These are phyloP conservation scores for Diplodus puntazzo DNA, from an alignment of 2,797 vertebrate genomes.

Conservation along the genomic window DNA sequence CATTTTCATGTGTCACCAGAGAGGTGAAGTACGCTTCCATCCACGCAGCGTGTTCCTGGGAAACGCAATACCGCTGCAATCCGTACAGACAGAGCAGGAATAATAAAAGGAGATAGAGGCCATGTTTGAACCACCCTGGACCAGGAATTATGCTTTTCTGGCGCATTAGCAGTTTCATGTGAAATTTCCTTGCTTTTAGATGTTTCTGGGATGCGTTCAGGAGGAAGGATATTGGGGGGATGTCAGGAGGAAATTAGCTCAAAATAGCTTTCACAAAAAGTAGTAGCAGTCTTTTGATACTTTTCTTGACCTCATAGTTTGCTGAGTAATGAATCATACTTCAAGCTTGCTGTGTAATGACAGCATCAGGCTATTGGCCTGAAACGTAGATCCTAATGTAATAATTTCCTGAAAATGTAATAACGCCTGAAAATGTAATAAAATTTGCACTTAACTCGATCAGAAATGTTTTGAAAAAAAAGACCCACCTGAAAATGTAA, in stretches of 20 bases:
- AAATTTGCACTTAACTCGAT: no score
- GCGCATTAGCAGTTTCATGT: constrained; percentile 38
- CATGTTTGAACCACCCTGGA: constrained; percentile 47
- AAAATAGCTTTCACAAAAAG: constrained; percentile 15
- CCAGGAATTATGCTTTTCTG: constrained; percentile 24
- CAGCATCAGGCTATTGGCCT: constrained; percentile 1
- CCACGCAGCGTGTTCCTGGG: constrained; percentile 31
- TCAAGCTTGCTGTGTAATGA: constrained; percentile 6
- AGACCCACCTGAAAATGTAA: no score
- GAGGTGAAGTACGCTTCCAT: constrained; percentile 4
- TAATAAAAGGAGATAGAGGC: constrained; percentile 36
- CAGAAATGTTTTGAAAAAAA: no score
- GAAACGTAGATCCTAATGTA: no score
- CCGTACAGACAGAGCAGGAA: constrained; percentile 39
- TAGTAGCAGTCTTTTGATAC: constrained; percentile 1
- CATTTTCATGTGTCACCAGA: constrained; percentile 21
- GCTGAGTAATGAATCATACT: constrained; percentile 48
- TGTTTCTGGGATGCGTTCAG: constrained; percentile 16
- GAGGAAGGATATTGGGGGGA: neutral
- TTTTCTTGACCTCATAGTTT: constrained; percentile 28
- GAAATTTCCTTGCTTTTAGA: constrained; percentile 34
- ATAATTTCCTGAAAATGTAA: no score
- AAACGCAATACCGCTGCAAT: constrained; percentile 72
- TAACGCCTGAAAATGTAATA: no score
- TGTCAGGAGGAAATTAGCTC: neutral